These are phyloP conservation scores for Galerucella calmariensis DNA, from an alignment of 2,888 invertebrate species.

Conservation along the genomic window DNA sequence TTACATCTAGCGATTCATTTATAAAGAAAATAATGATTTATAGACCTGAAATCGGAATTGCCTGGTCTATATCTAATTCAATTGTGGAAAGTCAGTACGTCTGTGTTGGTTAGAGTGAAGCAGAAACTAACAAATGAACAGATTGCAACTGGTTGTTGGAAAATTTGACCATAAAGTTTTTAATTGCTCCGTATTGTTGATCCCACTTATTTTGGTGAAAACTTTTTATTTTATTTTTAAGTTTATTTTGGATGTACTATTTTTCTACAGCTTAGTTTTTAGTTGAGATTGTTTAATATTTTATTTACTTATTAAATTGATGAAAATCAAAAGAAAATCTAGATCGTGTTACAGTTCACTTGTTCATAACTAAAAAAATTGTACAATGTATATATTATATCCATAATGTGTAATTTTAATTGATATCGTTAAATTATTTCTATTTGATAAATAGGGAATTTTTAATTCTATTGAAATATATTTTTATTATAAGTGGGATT, in stretches of 20 bases:
- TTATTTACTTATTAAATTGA: constrained; percentile 17
- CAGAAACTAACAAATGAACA: constrained; percentile 1
- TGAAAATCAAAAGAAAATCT: constrained; percentile 22
- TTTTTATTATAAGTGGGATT: constrained; percentile 48
- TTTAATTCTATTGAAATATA: constrained; percentile 40
- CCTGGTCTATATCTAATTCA: no score
- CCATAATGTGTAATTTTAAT: constrained; percentile 43
- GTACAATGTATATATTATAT: constrained; percentile 50
- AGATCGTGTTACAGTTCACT: constrained; percentile 44
- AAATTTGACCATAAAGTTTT: not conserved
- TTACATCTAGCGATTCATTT: not conserved
- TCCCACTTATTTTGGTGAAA: constrained; percentile 20
- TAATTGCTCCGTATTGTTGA: not conserved
- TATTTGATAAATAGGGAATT: constrained; percentile 44
- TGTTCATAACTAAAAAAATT: constrained; percentile 48
- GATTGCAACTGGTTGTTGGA: not conserved
- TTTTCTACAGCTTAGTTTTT: constrained; percentile 45
- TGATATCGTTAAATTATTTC: constrained; percentile 48
- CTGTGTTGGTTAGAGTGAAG: not conserved
- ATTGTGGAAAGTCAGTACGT: not conserved
- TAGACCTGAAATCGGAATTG: not conserved
- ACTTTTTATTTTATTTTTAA: constrained; percentile 16
- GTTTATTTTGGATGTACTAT: constrained; percentile 41
- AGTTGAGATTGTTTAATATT: constrained; percentile 43
- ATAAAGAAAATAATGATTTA: not conserved